Evolutionary conservation across 1,140 invertebrate species (phyloP).

Genomic region (Sminthurinus signatus): DNA sequence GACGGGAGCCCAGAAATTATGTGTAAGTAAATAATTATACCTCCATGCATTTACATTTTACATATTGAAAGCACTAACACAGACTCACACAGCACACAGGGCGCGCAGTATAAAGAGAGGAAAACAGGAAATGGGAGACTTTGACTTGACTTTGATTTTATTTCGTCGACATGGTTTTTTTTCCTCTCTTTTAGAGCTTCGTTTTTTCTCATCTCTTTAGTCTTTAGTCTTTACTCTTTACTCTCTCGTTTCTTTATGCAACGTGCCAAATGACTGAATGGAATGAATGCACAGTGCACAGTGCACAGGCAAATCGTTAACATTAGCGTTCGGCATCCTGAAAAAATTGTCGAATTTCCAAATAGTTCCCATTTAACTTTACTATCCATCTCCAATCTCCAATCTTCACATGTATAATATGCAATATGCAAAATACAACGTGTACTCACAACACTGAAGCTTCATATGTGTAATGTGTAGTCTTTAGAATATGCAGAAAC

Average conservation of each 20-base stretch:
- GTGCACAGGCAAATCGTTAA: neutral
- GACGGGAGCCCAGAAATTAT: too few relatives aligned
- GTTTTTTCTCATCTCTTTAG: neutral
- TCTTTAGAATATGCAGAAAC: too few relatives aligned
- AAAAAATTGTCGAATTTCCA: neutral
- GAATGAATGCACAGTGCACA: neutral
- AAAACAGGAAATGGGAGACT: neutral
- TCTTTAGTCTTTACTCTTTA: neutral
- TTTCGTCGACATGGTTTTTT: slow-evolving; percentile 4
- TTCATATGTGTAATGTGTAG: too few relatives aligned
- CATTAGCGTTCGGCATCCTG: neutral
- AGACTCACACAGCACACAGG: too few relatives aligned
- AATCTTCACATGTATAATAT: too few relatives aligned
- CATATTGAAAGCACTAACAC: too few relatives aligned
- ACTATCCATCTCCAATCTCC: too few relatives aligned
- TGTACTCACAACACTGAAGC: too few relatives aligned
- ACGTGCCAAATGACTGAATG: neutral
- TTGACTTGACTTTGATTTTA: neutral
- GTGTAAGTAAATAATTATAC: too few relatives aligned
- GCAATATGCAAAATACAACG: too few relatives aligned
- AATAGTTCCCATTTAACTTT: neutral
- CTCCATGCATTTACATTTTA: too few relatives aligned
- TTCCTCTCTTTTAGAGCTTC: neutral
- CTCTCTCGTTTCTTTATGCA: too few relatives aligned
- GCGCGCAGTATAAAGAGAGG: neutral